These are phyloP conservation scores for Cephus cinctus DNA, from an alignment of 1,140 invertebrate species.

Conservation along the genomic window DNA sequence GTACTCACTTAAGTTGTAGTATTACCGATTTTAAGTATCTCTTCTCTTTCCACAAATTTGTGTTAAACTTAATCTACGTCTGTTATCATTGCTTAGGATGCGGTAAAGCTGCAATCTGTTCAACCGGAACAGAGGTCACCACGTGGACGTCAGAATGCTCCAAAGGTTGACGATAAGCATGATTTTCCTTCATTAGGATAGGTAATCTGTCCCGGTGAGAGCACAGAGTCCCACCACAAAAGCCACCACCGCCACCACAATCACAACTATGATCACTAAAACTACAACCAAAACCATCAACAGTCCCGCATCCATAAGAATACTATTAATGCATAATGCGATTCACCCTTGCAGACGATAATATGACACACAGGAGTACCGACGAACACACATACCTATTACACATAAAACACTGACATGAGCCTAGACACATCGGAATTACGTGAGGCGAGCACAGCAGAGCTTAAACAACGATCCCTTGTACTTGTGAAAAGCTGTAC, in stretches of 20 bases:
- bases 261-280: constrained; percentile 25
- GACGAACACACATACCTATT: constrained; percentile 22
- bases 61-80: no score
- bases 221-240: constrained; percentile 31
- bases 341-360: constrained; percentile 37
- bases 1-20: no score
- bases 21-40: no score
- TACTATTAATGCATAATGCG: constrained; percentile 48
- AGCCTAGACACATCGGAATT: constrained; percentile 13
- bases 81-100: no score
- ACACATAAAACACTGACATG: constrained; percentile 13
- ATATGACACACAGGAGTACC: constrained; percentile 14
- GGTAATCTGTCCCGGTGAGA: constrained; percentile 33
- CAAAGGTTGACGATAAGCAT: constrained; percentile 92
- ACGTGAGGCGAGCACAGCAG: constrained; percentile 16
- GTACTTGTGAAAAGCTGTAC: constrained; percentile 25
- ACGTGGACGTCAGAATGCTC: constrained; percentile 67
- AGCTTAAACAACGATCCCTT: constrained; percentile 24
- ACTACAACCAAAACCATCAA: constrained; percentile 30
- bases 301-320: constrained; percentile 33
- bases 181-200: constrained; percentile 91
- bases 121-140: constrained; percentile 48
- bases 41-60: no score
- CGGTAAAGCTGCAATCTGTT: constrained; percentile 22
- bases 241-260: constrained; percentile 30